Evolutionary conservation across 2,113 vertebrate genomes (phyloP), one percentile per base, ranked within the genome.

Genomic region (Perca flavescens): DNA sequence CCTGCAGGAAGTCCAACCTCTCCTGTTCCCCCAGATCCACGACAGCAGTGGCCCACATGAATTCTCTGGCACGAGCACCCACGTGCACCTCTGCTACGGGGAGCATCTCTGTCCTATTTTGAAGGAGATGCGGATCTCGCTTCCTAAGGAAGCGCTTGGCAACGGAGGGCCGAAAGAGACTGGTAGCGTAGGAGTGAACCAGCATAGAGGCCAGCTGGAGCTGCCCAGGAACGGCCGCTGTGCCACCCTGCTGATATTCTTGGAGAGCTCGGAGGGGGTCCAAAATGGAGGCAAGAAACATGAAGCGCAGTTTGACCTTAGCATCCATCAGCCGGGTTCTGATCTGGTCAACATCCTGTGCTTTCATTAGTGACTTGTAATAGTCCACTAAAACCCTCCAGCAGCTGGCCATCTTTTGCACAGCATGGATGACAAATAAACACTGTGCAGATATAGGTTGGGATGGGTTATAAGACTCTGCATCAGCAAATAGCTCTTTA

Each of bases 201-300:
- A 94, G 50, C 10, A 21, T 16, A 8, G 88, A 72, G 17, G 61
- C 62, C 50, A 87, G 61, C 84, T 88, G 82, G 3, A 96, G 87
- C 68, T 94, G 62, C 19, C 14, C 10, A 0, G 47, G 60, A 14
- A 93, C 16, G 0, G 75, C 77, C 0, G 36, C 22, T 0, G 8
- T 5, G 16, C 56, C 77, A 2, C 14, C 4, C 40, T 83, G 43
- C 78, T 93, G 77, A 50, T 76, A 28, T 2, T 91, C 80, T 4
- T 93, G 89, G 17, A 95, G 88, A 2, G 67, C 77, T 34, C 61
- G 71, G 12, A 95, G 91, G 0, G 95, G 93, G 57, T 93, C 82
- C 79, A 96, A 40, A 0, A 92, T 36, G 5, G 92, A 83, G 11
- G 84, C 78, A 1, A 96, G 91, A 76, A 96, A 96, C 9, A 93